Evolutionary conservation across 2,113 vertebrate species (phyloP).

Genomic region (Stigmatopora nigra): DNA sequence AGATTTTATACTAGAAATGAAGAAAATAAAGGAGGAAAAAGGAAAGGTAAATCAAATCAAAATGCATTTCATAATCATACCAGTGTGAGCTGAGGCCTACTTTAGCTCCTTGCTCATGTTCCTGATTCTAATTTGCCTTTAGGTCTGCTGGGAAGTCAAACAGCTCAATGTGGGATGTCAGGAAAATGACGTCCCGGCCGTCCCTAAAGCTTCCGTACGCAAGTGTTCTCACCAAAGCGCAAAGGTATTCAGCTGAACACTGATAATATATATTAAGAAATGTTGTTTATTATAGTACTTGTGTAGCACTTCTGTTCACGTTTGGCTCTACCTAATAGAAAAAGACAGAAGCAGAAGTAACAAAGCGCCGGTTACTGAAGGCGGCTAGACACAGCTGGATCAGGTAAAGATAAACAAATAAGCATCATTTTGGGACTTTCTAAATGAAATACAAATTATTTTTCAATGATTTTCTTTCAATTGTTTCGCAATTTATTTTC

Average conservation of each 20-base stretch:
- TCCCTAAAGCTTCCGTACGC: neutral
- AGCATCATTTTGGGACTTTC: too few relatives aligned
- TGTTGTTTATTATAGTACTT: neutral
- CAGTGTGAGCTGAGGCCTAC: neutral
- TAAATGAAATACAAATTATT: too few relatives aligned
- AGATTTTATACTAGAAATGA: constrained; percentile 66
- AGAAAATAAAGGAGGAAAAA: constrained; percentile 49
- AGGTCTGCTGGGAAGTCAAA: constrained; percentile 68
- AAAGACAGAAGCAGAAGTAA: neutral
- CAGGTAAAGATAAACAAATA: constrained; percentile 28
- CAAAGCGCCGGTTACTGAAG: constrained; percentile 42
- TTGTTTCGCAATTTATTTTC: neutral
- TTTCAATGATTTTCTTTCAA: neutral
- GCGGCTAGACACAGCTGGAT: constrained; percentile 48
- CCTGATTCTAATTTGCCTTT: constrained; percentile 2
- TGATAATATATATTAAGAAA: too few relatives aligned
- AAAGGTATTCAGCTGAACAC: neutral
- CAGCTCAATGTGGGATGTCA: constrained; percentile 49
- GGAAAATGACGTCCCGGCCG: constrained; percentile 1
- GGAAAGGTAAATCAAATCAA: constrained; percentile 47
- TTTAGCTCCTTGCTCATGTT: neutral
- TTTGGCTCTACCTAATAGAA: constrained; percentile 13
- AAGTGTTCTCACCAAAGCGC: constrained; percentile 6
- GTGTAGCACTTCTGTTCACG: neutral
- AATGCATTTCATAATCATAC: too few relatives aligned